A percentile compares a stretch with the other conserved stretches of the same genome.
Conservation (phyloP, 1,140 invertebrate genomes). For the Drosophila albomicans region DNA sequence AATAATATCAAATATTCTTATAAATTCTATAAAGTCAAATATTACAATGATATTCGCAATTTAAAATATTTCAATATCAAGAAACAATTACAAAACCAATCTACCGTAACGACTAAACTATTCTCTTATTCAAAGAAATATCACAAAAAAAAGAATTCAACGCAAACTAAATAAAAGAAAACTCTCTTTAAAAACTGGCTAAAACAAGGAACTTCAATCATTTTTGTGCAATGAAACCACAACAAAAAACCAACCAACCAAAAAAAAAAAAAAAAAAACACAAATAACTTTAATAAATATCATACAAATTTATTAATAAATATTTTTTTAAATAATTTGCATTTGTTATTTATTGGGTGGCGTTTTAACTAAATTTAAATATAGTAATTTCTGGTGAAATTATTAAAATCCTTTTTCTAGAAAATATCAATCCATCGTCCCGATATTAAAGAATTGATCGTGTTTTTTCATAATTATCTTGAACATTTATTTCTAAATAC, state of each 20-base stretch:
- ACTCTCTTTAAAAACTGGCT: constrained; percentile 40
- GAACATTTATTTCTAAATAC: constrained; percentile 42
- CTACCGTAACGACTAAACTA: constrained; percentile 56
- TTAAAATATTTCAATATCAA: constrained; percentile 37
- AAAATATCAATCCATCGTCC: too few species aligned
- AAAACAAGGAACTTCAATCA: constrained; percentile 73
- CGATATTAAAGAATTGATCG: not conserved
- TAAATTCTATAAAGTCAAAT: constrained; percentile 47
- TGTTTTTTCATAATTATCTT: not conserved
- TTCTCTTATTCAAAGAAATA: constrained; percentile 66
- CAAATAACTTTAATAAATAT: not conserved
- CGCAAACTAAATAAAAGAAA: constrained; percentile 18
- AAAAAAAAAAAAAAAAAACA: constrained; percentile 57
- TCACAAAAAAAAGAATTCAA: constrained; percentile 50
- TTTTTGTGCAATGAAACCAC: constrained; percentile 67
- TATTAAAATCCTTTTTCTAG: too few species aligned
- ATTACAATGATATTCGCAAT: constrained; percentile 64
- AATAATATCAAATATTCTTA: constrained; percentile 61
- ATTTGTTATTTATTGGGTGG: not conserved
- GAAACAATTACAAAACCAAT: constrained; percentile 50
- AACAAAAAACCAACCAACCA: constrained; percentile 13
- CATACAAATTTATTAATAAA: constrained; percentile 32
- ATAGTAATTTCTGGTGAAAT: too few species aligned
- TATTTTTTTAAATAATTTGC: constrained; percentile 15
- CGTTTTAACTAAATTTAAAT: too few species aligned